Evolutionary conservation across 2,797 vertebrate genomes (phyloP), one percentile per base, ranked within the genome.

Genomic region (Bufotes viridis): DNA sequence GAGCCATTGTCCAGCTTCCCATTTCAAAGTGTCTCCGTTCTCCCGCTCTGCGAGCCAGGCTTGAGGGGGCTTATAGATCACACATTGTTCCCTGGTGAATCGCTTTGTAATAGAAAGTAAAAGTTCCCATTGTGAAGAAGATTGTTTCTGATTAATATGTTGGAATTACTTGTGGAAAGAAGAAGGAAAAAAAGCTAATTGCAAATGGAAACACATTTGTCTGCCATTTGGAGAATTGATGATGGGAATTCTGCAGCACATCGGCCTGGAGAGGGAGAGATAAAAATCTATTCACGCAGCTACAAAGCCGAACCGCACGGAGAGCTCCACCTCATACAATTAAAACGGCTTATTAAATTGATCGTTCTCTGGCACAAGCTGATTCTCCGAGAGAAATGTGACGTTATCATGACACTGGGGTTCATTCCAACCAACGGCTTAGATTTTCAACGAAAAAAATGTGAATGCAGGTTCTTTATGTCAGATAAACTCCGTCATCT

Each of bases 111-210:
- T 92, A 92, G 90, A 91, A 80, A 60, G 92, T 90, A 91, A 89
- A 88, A 92, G 89, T 94, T 94, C 91, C 92, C 93, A 95, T 94
- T 93, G 93, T 95, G 89, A 94, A 94, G 92, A 94, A 92, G 92
- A 94, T 92, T 91, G 92, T 94, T 92, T 94, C 93, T 92, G 94
- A 94, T 92, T 91, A 90, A 88, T 90, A 91, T 91, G 86, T 93
- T 88, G 88, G 92, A 94, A 91, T 91, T 78, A 90, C 91, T 95
- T 92, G 93, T 88, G 87, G 91, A 87, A 91, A 90, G 89, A 15
- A 90, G 74, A 15, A 84, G 10, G 51, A 1, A 82, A 90, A 87
- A 87, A 91, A 90, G 55, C 89, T 91, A 91, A 92, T 94, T 91
- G 91, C 93, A 93, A 92, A 93, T 92, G 92, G 93, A 92, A 95